These are phyloP conservation scores for Pomacea canaliculata DNA, from an alignment of 2,888 invertebrate species.

Conservation along the genomic window DNA sequence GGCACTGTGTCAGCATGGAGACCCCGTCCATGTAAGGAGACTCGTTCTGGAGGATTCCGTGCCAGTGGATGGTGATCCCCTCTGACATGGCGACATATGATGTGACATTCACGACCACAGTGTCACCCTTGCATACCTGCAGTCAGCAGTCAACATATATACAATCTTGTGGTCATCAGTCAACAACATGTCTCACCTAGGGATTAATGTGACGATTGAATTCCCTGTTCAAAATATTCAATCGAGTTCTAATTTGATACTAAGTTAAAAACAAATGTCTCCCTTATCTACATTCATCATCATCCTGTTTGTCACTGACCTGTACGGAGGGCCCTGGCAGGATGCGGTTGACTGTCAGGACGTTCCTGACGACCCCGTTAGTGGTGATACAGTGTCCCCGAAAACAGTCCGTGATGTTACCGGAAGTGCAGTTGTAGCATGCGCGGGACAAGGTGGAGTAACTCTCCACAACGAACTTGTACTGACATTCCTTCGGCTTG, in stretches of 20 bases:
- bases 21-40: slow-evolving; percentile 64
- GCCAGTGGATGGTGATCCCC: slow-evolving; percentile 91
- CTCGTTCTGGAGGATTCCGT: slow-evolving; percentile 74
- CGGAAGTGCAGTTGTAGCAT: slow-evolving; percentile 83
- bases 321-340: slow-evolving; percentile 86
- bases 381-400: slow-evolving; percentile 85
- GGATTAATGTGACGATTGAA: no score
- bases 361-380: slow-evolving; percentile 82
- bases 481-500: slow-evolving; percentile 78
- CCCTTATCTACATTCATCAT: no score
- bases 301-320: slow-evolving; percentile 31
- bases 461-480: slow-evolving; percentile 82
- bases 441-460: slow-evolving; percentile 89
- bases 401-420: slow-evolving; percentile 80
- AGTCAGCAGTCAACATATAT: no score
- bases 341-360: slow-evolving; percentile 83
- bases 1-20: slow-evolving; percentile 59
- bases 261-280: no score
- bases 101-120: slow-evolving; percentile 84
- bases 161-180: no score
- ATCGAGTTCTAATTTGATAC: no score
- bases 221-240: no score
- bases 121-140: slow-evolving; percentile 88
- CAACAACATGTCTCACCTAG: no score
- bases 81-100: slow-evolving; percentile 82